These are phyloP conservation scores for Pandemis cinnamomeana DNA, from an alignment of 2,888 invertebrate species.

Conservation along the genomic window DNA sequence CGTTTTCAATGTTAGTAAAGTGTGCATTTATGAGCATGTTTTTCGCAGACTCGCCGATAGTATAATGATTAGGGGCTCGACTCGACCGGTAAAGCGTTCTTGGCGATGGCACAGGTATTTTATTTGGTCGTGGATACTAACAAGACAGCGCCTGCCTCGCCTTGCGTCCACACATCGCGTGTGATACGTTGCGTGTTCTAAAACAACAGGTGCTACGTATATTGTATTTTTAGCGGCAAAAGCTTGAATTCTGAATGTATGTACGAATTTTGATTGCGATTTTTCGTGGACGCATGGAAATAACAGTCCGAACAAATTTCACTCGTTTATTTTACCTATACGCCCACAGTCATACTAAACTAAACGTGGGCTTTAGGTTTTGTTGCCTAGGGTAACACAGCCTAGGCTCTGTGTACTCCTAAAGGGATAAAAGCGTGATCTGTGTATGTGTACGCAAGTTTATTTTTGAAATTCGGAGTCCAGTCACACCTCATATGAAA, in stretches of 20 bases:
- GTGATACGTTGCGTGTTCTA: constrained; percentile 35
- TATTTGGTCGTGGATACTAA: constrained; percentile 8
- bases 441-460: too few relatives aligned
- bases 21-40: constrained; percentile 21
- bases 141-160: constrained; percentile 35
- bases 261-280: not conserved
- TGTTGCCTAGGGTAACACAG: too few relatives aligned
- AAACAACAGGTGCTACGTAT: constrained; percentile 38
- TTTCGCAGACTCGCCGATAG: constrained; percentile 9
- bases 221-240: constrained; percentile 26
- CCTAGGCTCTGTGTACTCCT: too few relatives aligned
- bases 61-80: constrained; percentile 30
- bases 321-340: too few relatives aligned
- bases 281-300: not conserved
- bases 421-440: too few relatives aligned
- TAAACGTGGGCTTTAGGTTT: too few relatives aligned
- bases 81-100: constrained; percentile 31
- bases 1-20: constrained; percentile 12
- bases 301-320: too few relatives aligned
- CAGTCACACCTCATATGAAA: not conserved
- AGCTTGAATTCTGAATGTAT: constrained; percentile 21
- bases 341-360: too few relatives aligned
- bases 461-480: not conserved
- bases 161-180: constrained; percentile 24
- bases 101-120: constrained; percentile 24